Percentiles rank a stretch among this genome's conserved stretches.
Conservation (phyloP, 2,888 invertebrate species). For the Mesoligia furuncula region DNA sequence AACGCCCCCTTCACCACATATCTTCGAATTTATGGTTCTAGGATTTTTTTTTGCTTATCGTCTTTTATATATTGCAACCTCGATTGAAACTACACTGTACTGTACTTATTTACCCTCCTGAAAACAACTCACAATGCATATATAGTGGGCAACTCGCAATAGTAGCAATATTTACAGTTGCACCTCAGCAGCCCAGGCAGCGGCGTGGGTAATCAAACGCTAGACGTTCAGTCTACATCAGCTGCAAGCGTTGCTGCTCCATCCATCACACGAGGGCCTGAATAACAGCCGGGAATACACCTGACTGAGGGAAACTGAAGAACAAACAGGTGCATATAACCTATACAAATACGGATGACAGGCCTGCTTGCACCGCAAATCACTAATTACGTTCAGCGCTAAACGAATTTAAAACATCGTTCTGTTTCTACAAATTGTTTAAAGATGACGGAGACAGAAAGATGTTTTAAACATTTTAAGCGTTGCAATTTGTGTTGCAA, state of each 20-base stretch:
- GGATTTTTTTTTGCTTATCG: not conserved
- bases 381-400: not conserved
- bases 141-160: not conserved
- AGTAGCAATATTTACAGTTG: slow-evolving; percentile 25
- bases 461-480: not conserved
- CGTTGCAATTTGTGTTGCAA: not conserved
- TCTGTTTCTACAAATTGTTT: not conserved
- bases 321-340: not conserved
- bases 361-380: not conserved
- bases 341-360: not conserved
- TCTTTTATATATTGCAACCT: not conserved
- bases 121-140: not conserved
- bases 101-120: not conserved
- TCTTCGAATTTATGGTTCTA: not conserved
- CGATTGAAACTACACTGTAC: not conserved
- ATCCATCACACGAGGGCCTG: slow-evolving; percentile 62
- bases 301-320: not conserved
- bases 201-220: slow-evolving; percentile 54
- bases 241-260: slow-evolving; percentile 69
- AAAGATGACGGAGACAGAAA: not conserved
- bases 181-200: slow-evolving; percentile 10
- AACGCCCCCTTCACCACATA: too few species aligned
- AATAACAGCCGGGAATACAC: slow-evolving; percentile 45
- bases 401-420: not conserved
- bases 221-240: slow-evolving; percentile 72